Evolutionary conservation across 2,113 vertebrate genomes (phyloP), one percentile per base, ranked within the genome.

Genomic region (Pholis gunnellus): DNA sequence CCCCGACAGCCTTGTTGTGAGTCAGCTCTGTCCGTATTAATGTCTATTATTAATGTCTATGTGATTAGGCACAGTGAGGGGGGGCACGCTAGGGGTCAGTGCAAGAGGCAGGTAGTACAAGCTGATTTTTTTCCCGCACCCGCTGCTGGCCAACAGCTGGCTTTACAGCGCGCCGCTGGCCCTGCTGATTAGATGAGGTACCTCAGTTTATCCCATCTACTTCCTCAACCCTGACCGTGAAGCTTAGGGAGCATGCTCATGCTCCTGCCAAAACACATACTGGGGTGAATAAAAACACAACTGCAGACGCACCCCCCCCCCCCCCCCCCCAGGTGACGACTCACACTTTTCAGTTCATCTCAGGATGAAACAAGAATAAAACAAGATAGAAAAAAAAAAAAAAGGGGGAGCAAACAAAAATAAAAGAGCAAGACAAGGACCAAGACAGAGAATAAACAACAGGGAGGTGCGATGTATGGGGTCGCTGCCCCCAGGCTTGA

Each of bases 11-110:
- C 74, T 40, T 31, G 86, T 85, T 85, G 88, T 57, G 67, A 88
- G 82, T 78, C 78, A 73, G 83, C 85, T 80, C 81, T 78, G 85
- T 75, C 79, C 82, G 78, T 85, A 83, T 89, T 93, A 94, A 92
- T 92, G 91, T 89, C 81, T 92, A 18, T 84, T 88, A 83, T 89
- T 92, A 94, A 92, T 92, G 91, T 88, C 83, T 78, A 91, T 18
- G 59, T 15, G 91, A 93, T 91, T 86, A 91, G 84, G 76, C 89
- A 61, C 81, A 83, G 87, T 48, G 67, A 66, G 83, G 31, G 31
- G 31, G 88, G 91, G 66, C 82, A 78, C 25, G 50, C 57, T 38
- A 79, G 81, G 86, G 91, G 94, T 94, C 92, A 93, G 22, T 14
- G 87, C 81, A 56, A 38, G 75, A 83, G 89, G 81, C 92, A 88